Evolutionary conservation across 2,113 vertebrate species (phyloP), one percentile per base, ranked within the genome.

Genomic region (Lathamus discolor): DNA sequence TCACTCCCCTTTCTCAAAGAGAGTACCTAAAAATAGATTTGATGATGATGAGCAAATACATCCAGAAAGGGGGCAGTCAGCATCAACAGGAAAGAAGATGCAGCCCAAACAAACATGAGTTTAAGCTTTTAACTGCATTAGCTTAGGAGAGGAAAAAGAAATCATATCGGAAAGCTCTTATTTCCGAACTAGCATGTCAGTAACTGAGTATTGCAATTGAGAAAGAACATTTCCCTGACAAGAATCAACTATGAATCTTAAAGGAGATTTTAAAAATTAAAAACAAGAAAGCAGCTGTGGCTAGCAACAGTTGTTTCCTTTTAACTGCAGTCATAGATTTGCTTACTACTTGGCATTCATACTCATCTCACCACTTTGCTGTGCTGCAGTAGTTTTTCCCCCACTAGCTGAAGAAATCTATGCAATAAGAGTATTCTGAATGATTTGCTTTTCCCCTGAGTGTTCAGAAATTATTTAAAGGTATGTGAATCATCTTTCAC

Each of bases 201-300:
- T 39, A 63, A 64, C 24, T 52, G 37, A 68, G 63, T 48, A 69
- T 14, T 78, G 18, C 16, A 66, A 75, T 90, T 72, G 77, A 93
- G 29, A 7, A 91, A 55, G 49, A 93, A 67, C 52, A 41, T 69
- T 84, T 92, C 61, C 64, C 90, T 95, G 80, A 90, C 31, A 61
- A 85, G 89, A 93, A 78, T 28, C 1, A 2, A 37, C 27, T 70
- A 28, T 41, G 35, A 95, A 62, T 91, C 80, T 95, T 63, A 77
- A 62, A 81, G 59, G 24, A 15, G 24, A 6, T 76, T 92, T 67
- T 51, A 82, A 55, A 83, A 83, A 57, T 43, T 68, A 82, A 80
- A 96, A 85, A 67, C 79, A 83, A 83, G 31, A 62, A 86, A 94
- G 52, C 23, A 95, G 74, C 83, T 96, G 68, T 79, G 48, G 54